phyloP scores from a whole-genome alignment of 1,140 invertebrate species.

The Alviniconcha marisindica region DNA sequence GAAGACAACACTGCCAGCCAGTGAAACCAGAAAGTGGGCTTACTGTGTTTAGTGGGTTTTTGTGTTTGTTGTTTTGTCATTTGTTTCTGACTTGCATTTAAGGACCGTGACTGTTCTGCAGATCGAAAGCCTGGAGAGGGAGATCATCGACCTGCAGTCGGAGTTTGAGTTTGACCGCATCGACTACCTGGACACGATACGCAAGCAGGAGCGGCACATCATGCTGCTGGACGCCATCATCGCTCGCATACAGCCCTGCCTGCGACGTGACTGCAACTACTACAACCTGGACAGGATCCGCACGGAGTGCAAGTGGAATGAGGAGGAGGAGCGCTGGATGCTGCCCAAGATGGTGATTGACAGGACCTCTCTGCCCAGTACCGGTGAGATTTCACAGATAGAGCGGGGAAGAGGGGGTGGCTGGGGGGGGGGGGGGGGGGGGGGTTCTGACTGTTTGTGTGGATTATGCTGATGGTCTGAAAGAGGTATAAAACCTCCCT shows the following conservation, averaged over 20 bases:
- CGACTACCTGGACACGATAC: slow-evolving; percentile 90
- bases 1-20: no score
- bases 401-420: background rate
- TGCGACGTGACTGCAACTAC: slow-evolving; percentile 87
- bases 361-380: slow-evolving; percentile 84
- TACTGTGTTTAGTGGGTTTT: background rate
- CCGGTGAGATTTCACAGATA: slow-evolving; percentile 44
- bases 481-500: no score
- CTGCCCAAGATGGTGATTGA: slow-evolving; percentile 82
- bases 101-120: slow-evolving; percentile 40
- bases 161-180: slow-evolving; percentile 91
- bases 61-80: background rate
- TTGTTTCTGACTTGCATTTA: background rate
- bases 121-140: slow-evolving; percentile 76
- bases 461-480: no score
- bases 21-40: background rate
- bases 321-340: slow-evolving; percentile 85
- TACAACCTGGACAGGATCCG: slow-evolving; percentile 79
- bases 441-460: no score
- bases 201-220: slow-evolving; percentile 85
- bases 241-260: slow-evolving; percentile 83
- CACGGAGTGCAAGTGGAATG: slow-evolving; percentile 85
- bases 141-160: slow-evolving; percentile 87
- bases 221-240: slow-evolving; percentile 82
- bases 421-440: no score